phyloP scores from a whole-genome alignment of 2,113 vertebrate species.

The Nicator chloris region DNA sequence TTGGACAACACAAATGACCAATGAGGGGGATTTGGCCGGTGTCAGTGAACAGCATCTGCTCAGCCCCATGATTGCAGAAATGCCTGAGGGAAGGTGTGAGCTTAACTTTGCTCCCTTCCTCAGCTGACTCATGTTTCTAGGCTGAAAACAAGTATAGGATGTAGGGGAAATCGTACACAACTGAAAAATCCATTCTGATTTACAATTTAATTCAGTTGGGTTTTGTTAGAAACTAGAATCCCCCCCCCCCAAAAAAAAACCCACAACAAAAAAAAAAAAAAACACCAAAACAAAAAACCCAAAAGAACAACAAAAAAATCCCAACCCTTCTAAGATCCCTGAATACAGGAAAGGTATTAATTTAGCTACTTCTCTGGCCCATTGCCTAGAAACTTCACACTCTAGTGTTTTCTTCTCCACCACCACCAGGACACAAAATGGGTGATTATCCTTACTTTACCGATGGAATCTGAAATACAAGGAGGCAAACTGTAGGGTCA shows the following conservation, averaged over 20 bases:
- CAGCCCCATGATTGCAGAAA: background rate
- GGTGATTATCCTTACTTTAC: background rate
- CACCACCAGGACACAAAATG: background rate
- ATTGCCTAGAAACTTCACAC: background rate
- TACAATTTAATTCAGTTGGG: background rate
- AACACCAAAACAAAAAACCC: too few species aligned
- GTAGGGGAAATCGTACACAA: background rate
- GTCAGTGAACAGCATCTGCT: background rate
- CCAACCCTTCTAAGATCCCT: background rate
- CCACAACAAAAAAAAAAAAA: background rate
- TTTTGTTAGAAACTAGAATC: background rate
- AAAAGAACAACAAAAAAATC: background rate
- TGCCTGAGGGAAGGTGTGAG: background rate
- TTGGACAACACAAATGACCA: background rate
- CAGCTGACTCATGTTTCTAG: background rate
- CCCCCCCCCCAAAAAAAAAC: too few species aligned
- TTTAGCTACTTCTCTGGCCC: background rate
- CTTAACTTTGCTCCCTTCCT: background rate
- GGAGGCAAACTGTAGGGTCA: background rate
- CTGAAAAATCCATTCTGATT: background rate
- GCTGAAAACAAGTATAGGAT: background rate
- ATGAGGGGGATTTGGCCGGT: background rate
- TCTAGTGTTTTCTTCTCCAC: background rate
- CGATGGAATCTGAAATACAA: background rate
- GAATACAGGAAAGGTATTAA: conserved; percentile 1